phyloP scores from a whole-genome alignment of 64 coral and sea anemone genomes.

The Pocillopora verrucosa region DNA sequence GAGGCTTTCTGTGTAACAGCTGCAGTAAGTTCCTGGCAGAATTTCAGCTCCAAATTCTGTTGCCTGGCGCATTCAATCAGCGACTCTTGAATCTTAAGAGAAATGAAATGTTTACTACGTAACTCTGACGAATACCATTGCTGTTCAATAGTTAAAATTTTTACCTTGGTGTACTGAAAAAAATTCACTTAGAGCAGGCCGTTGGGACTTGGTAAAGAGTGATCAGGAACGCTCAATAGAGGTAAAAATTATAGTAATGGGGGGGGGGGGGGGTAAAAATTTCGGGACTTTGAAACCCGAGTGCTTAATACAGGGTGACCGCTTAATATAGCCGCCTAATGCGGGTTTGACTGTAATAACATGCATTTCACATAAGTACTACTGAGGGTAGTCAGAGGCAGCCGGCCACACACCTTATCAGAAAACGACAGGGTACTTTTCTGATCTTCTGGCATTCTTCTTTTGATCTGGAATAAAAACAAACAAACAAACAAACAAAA shows the following conservation, averaged over 20 bases:
- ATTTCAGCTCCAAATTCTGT: constrained; percentile 69
- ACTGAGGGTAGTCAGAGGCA: background rate
- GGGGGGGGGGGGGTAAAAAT: too few species aligned
- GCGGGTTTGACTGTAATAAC: too few species aligned
- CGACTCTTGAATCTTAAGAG: constrained; percentile 76
- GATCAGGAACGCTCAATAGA: too few species aligned
- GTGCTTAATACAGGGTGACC: background rate
- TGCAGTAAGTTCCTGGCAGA: constrained; percentile 70
- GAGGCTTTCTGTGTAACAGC: constrained; percentile 68
- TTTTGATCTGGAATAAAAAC: constrained; percentile 72
- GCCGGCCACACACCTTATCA: constrained; percentile 70
- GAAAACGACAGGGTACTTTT: constrained; percentile 67
- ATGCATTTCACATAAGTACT: too few species aligned
- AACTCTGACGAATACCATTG: background rate
- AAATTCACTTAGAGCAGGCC: too few species aligned
- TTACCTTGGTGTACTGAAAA: too few species aligned
- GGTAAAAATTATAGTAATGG: too few species aligned
- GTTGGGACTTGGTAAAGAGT: too few species aligned
- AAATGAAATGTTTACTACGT: background rate
- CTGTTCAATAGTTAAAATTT: too few species aligned
- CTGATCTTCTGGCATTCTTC: constrained; percentile 86
- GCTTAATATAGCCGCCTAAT: background rate
- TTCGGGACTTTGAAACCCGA: too few species aligned
- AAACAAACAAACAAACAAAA: too few species aligned
- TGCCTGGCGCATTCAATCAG: constrained; percentile 73